phyloP scores from a whole-genome alignment of 1,140 invertebrate species.

The Lerema accius region DNA sequence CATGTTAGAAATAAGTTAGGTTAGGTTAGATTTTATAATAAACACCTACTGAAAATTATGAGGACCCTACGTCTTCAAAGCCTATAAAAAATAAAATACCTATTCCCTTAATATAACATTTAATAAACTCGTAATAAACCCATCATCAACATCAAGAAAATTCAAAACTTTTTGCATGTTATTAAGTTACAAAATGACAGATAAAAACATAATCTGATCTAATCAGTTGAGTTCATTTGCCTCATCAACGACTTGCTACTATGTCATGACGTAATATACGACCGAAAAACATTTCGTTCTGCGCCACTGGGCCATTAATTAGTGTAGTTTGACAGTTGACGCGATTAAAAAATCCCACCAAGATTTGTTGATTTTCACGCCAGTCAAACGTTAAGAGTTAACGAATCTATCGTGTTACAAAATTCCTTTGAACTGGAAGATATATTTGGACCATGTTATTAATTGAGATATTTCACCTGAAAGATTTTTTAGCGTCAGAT shows the following conservation, averaged over 20 bases:
- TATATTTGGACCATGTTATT: background rate
- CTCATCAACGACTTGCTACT: background rate
- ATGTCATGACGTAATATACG: too few relatives aligned
- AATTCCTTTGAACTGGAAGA: background rate
- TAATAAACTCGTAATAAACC: too few relatives aligned
- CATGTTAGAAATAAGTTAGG: too few relatives aligned
- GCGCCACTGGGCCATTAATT: background rate
- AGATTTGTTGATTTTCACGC: background rate
- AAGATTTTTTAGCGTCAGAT: background rate
- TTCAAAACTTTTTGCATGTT: too few relatives aligned
- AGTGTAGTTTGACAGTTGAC: constrained; percentile 2
- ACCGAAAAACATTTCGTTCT: background rate
- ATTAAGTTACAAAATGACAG: too few relatives aligned
- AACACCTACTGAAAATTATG: too few relatives aligned
- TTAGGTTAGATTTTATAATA: too few relatives aligned
- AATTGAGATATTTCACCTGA: background rate
- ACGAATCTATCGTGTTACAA: background rate
- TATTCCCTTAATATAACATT: too few relatives aligned
- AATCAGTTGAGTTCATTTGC: constrained; percentile 1
- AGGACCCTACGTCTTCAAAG: too few relatives aligned
- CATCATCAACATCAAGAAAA: too few relatives aligned
- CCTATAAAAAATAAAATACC: too few relatives aligned
- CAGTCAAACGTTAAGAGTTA: background rate
- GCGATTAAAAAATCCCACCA: background rate
- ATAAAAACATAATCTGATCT: constrained; percentile 1